A percentile compares a stretch with the other conserved stretches of the same genome.
These are phyloP conservation scores for Cardiocondyla obscurior DNA, from an alignment of 1,140 invertebrate species.

Conservation along the genomic window DNA sequence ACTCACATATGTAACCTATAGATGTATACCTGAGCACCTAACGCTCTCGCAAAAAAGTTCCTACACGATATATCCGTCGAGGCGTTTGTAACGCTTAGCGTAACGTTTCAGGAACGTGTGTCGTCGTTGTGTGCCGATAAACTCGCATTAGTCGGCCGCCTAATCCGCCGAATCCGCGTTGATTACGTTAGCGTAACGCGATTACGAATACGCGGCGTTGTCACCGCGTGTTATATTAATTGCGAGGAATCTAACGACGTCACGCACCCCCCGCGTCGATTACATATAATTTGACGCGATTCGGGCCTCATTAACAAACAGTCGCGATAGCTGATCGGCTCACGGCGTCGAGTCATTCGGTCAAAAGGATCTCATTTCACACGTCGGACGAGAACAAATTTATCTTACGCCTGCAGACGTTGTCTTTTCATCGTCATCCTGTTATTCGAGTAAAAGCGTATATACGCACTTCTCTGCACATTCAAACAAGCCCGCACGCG, in stretches of 20 bases:
- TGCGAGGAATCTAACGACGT: slow-evolving; percentile 33
- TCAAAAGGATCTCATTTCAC: slow-evolving; percentile 57
- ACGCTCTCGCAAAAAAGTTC: neutral
- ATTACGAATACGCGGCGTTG: slow-evolving; percentile 19
- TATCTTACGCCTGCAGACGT: slow-evolving; percentile 67
- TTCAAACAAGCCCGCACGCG: neutral
- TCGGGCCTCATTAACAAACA: slow-evolving; percentile 23
- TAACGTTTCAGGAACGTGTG: neutral
- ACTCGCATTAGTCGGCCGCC: slow-evolving; percentile 24
- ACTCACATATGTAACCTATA: neutral
- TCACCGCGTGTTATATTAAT: slow-evolving; percentile 51
- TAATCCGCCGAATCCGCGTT: slow-evolving; percentile 17
- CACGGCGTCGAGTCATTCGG: slow-evolving; percentile 45
- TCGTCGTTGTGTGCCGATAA: neutral
- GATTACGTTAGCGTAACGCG: slow-evolving; percentile 9
- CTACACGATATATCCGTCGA: neutral
- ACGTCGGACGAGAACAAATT: slow-evolving; percentile 63
- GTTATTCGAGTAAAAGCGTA: slow-evolving; percentile 39
- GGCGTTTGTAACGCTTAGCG: neutral
- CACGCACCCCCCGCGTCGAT: slow-evolving; percentile 9
- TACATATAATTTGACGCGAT: slow-evolving; percentile 32
- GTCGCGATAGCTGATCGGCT: neutral
- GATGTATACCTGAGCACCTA: neutral
- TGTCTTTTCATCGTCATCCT: slow-evolving; percentile 64
- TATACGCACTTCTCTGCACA: slow-evolving; percentile 6